phyloP scores from a whole-genome alignment of 2,113 vertebrate species.

The Tinamus guttatus region DNA sequence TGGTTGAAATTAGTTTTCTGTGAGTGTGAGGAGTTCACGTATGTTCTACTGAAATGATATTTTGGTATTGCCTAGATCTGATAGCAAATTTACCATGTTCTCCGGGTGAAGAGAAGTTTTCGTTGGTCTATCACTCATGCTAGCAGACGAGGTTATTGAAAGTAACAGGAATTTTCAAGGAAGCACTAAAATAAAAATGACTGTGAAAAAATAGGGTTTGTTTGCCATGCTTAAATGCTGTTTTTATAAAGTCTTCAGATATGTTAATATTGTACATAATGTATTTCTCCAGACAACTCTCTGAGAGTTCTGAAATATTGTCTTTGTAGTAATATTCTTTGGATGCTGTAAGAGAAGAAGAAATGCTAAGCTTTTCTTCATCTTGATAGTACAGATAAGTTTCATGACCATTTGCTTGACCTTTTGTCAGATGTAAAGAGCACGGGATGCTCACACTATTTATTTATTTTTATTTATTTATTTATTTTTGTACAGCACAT shows the following conservation, averaged over 20 bases:
- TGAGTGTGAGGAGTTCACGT: neutral
- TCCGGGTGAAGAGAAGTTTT: neutral
- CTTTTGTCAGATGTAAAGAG: neutral
- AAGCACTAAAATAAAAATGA: neutral
- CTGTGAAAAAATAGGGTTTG: neutral
- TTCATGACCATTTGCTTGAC: neutral
- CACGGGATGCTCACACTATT: neutral
- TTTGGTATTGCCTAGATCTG: neutral
- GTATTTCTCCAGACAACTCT: neutral
- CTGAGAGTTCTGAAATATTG: neutral
- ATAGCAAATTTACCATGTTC: neutral
- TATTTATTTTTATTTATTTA: neutral
- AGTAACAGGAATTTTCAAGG: neutral
- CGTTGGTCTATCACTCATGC: fast-evolving
- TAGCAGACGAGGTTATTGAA: neutral
- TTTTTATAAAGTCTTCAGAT: neutral
- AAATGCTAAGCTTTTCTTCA: neutral
- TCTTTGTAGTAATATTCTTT: neutral
- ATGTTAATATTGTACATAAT: neutral
- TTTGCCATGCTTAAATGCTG: neutral
- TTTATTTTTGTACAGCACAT: neutral
- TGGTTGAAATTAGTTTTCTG: neutral
- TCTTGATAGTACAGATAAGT: neutral
- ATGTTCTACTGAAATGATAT: neutral
- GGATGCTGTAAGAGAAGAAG: neutral